Evolutionary conservation across 2,888 invertebrate species (phyloP), one percentile per base, ranked within the genome.

Genomic region (Iselma pallidipennis): DNA sequence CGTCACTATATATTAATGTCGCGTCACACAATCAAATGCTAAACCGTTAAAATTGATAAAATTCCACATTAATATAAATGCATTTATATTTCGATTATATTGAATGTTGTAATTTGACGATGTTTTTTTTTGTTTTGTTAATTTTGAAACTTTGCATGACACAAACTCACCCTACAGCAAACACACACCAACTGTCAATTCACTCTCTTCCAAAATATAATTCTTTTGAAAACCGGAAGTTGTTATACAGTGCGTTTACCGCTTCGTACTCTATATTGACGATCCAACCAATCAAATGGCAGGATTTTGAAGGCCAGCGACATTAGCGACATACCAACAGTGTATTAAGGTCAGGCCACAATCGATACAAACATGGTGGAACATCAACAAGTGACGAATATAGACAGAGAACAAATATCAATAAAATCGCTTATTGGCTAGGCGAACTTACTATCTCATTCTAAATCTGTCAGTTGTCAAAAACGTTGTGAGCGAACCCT

Each of bases 181-280:
- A 56, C 54, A 45, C 23, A 45, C 19, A 45, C 21, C 21, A 59
- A 63, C 59, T 59, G 59, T 54, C 63, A 63, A 57, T 53, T 54
- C 21, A 4, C 10, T 6, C 53, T 56, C 63, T 49, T 52, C 42
- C 50, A 60, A 63, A 60, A 54, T 61, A 66, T 58, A 59, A 59
- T 66, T 68, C 65, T 68, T 73, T 72, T 67, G 65, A 74, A 71
- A 69, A 73, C 73, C 73, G 74, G 74, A 74, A 73, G 72, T 71
- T 67, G 53, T 63, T 63, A 60, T 37, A 65, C 48, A 31, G 55
- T 55, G 62, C 55, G 57, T 65, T 69, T 67, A 66, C 66, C 65
- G 65, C 67, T 66, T 67, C 57, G 48, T 60, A 66, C 68, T 66
- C 57, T 64, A 56, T 60, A n/a, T 56, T 48, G 64, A 63, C 48